Evolutionary conservation across 2,797 vertebrate genomes (phyloP), one percentile per base, ranked within the genome.

Genomic region (Dallia pectoralis): DNA sequence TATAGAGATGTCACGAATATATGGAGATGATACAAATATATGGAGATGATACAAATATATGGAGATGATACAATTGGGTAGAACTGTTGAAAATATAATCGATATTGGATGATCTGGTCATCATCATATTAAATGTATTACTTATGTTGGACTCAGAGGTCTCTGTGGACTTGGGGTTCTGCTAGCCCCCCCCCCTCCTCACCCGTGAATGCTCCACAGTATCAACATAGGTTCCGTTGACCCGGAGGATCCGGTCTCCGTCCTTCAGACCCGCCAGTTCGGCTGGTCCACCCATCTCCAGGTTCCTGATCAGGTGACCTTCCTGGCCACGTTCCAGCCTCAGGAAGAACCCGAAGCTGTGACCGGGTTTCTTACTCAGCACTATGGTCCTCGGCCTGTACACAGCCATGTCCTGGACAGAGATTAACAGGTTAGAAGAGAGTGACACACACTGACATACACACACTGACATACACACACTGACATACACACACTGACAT

Each of bases 221-320:
- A 83, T 99, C 96, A 61, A 97, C 96, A 65, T 95, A 97, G 53
- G 82, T 84, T 1, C 95, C 94, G 0, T 98, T 97, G 73, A 99
- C 94, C 77, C 93, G 87, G 59, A 99, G 87, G 68, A 99, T 85
- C 61, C 97, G 93, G 86, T 99, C 98, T 67, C 97, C 97, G 2
- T 99, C 97, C 86, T 78, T 95, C 74, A 99, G 91, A n/a, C 98
- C 97, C 0, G 94, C 94, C 77, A 93, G 85, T 66, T 97, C 93
- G 3, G 97, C 97, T 0, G 92, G 88, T 63, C 97, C 94, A 15
- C 90, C 87, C 87, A 89, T 91, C 70, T 94, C 93, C 82, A 99
- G 89, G 0, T 89, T 92, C 27, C 96, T 95, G 79, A 99, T 86
- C 85, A 99, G 87, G 79, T 99, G 98, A 12, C 98, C 98, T 0